Percentiles rank a stretch among this genome's conserved stretches.
Evolutionary conservation across 2,113 vertebrate genomes (phyloP).

Genomic region (Desmodus rotundus): DNA sequence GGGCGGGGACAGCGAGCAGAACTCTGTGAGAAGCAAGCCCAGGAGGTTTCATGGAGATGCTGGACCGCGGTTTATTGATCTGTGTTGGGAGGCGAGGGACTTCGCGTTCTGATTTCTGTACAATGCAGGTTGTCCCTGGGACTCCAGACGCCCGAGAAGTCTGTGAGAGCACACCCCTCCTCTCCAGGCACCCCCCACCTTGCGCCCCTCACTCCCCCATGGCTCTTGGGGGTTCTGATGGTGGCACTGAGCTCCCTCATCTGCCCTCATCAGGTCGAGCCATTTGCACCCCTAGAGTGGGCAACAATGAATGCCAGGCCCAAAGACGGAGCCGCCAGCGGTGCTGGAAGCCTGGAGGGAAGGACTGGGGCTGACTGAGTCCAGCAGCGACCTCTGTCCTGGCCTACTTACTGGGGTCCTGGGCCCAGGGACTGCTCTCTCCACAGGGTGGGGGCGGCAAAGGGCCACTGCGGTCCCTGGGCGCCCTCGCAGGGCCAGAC

Average conservation of each 20-base stretch:
- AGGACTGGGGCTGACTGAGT: too few relatives aligned
- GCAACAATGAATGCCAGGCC: neutral
- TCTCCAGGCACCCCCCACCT: accelerated
- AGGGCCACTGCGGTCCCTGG: neutral
- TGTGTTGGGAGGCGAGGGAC: accelerated
- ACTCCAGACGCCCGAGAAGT: neutral
- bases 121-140: accelerated
- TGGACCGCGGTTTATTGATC: accelerated
- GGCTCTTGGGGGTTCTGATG: neutral
- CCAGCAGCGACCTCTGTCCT: accelerated
- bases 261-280: accelerated
- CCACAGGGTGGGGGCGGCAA: neutral
- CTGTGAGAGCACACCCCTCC: accelerated
- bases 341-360: neutral
- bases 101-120: neutral
- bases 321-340: accelerated
- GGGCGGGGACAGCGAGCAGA: neutral
- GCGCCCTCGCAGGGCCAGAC: neutral
- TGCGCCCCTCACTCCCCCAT: too few relatives aligned
- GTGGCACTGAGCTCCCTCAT: neutral
- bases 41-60: neutral
- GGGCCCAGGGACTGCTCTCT: neutral
- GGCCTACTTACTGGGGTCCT: neutral
- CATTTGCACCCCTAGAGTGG: accelerated
- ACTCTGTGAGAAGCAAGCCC: neutral